phyloP scores from a whole-genome alignment of 2,113 vertebrate species.

The Saguinus imperator region DNA sequence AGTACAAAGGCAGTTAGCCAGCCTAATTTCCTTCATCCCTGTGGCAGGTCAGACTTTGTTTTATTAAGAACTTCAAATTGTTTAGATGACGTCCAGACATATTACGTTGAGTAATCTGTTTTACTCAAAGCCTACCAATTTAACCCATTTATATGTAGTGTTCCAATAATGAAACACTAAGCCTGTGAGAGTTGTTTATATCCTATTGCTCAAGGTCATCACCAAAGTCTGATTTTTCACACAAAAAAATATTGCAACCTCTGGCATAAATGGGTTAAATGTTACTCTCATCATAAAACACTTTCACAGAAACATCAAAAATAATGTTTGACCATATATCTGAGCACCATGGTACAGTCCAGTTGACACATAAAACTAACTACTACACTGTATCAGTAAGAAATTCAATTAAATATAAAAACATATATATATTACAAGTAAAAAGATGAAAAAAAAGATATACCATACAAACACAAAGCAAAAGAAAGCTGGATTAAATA shows the following conservation, averaged over 20 bases:
- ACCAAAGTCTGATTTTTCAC: no score
- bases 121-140: background rate
- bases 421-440: background rate
- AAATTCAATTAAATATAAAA: background rate
- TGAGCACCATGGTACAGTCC: no score
- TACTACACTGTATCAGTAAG: background rate
- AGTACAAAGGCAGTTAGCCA: background rate
- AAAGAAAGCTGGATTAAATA: background rate
- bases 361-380: background rate
- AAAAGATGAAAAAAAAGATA: background rate
- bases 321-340: no score
- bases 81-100: background rate
- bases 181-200: no score
- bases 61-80: background rate
- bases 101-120: background rate
- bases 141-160: no score
- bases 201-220: no score
- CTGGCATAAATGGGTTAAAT: background rate
- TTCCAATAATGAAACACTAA: no score
- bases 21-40: background rate
- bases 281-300: background rate
- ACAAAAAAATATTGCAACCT: no score
- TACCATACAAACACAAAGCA: background rate
- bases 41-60: background rate
- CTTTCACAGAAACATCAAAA: no score